Evolutionary conservation across 2,888 invertebrate species (phyloP).

Genomic region (Sphaerophoria rueppellii): DNA sequence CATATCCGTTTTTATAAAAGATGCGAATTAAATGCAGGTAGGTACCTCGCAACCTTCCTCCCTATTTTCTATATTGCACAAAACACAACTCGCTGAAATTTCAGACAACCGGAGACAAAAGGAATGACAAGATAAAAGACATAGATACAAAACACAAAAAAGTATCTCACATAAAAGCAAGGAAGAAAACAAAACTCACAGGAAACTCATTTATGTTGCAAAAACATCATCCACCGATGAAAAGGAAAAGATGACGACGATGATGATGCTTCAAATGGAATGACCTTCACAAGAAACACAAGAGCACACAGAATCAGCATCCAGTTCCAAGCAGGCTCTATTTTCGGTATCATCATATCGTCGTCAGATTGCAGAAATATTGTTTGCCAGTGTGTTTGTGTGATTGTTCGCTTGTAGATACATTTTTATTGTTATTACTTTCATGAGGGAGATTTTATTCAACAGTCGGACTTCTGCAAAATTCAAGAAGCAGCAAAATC

Average conservation of each 20-base stretch:
- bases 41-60: too few species aligned
- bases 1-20: slow-evolving; percentile 26
- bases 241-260: slow-evolving; percentile 2
- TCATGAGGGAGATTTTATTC: slow-evolving; percentile 46
- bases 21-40: background rate
- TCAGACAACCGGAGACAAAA: slow-evolving; percentile 20
- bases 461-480: slow-evolving; percentile 54
- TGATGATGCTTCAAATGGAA: slow-evolving; percentile 61
- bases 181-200: slow-evolving; percentile 53
- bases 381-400: slow-evolving; percentile 16
- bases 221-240: slow-evolving; percentile 37
- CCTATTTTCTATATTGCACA: slow-evolving; percentile 53
- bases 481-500: slow-evolving; percentile 47
- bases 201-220: slow-evolving; percentile 72
- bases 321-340: slow-evolving; percentile 32
- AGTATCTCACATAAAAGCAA: slow-evolving; percentile 31
- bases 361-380: slow-evolving; percentile 45
- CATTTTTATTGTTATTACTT: slow-evolving; percentile 71
- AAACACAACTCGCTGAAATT: slow-evolving; percentile 23
- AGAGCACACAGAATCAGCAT: slow-evolving; percentile 48
- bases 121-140: slow-evolving; percentile 22
- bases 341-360: slow-evolving; percentile 29
- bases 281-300: slow-evolving; percentile 70
- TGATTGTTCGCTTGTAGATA: slow-evolving; percentile 49
- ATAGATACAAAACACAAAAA: slow-evolving; percentile 24